Evolutionary conservation across 2,113 vertebrate genomes (phyloP), one percentile per base, ranked within the genome.

Genomic region (Lonchura striata): DNA sequence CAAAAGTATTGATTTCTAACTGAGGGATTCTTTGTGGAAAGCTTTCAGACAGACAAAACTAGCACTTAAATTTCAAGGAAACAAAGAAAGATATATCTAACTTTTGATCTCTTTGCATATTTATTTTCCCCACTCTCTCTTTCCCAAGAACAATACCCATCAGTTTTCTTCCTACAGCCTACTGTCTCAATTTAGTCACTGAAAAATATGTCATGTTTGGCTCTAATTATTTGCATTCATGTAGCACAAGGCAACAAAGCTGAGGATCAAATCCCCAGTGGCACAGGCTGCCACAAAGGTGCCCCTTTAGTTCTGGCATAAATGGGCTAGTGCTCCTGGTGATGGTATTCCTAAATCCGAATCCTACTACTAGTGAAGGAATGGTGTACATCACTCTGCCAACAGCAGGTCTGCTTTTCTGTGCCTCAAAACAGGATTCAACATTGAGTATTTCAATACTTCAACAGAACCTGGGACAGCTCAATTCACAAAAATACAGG

Each of bases 1-100:
- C 49, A 66, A 42, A 85, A 80, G 37, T 90, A 91, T 88, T 92
- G 92, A 96, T 97, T 83, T 87, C 37, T 82, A 94, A 95, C 54
- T 63, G 56, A 77, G 56, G 13, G 79, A 94, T 86, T 80, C 46
- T 94, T 76, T 74, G 64, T 86, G 50, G 25, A 86, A 93, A 92
- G 83, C 49, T 37, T 94, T 95, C 85, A 93, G 30, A 7, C 56
- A 82, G 74, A 94, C n/a, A 93, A 95, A 90, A 94, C 19, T 42
- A 95, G 71, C 50, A 75, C 54, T 97, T 94, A 94, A 72, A 75
- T 95, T 96, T 87, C 69, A 31, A 28, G 19, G 28, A 80, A 80
- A 66, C 47, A 56, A 79, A 68, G 41, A 63, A 85, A 91, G 65
- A 71, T 27, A 5, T 11, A 31, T 68, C 57, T 69, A 78, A 44